These are phyloP conservation scores for Enteromius trimaculatus DNA, from an alignment of 2,797 vertebrate species.

Conservation along the genomic window DNA sequence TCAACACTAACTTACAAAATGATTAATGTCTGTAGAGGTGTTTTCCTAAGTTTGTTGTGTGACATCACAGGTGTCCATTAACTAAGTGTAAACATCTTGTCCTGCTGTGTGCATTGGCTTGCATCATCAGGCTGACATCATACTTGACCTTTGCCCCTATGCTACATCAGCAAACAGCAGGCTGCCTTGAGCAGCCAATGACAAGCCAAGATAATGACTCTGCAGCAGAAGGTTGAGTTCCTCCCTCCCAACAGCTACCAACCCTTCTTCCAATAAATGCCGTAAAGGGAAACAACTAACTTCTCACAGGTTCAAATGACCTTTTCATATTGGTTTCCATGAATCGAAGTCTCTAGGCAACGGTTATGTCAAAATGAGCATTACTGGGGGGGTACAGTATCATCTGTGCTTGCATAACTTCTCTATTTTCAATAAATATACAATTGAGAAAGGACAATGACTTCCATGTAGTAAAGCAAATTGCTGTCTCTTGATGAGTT, in stretches of 20 bases:
- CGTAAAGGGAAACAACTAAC: constrained; percentile 12
- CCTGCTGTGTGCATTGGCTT: not conserved
- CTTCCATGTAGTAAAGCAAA: not conserved
- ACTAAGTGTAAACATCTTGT: not conserved
- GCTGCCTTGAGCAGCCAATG: not conserved
- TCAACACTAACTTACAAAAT: not conserved
- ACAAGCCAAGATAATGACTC: constrained; percentile 6
- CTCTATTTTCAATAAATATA: not conserved
- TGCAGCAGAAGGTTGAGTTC: constrained; percentile 20
- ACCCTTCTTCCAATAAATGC: not conserved
- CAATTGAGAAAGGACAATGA: constrained; percentile 9
- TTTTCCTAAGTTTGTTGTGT: not conserved
- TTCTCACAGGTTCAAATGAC: constrained; percentile 13
- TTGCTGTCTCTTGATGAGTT: not conserved
- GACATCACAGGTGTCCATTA: not conserved
- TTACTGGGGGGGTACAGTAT: constrained; percentile 48
- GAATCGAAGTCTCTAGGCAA: constrained; percentile 71
- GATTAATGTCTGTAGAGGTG: not conserved
- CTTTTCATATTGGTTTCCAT: constrained; percentile 19
- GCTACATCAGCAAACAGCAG: not conserved
- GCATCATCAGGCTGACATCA: constrained; percentile 26
- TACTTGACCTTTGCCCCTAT: constrained; percentile 22
- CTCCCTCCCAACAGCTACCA: constrained; percentile 3
- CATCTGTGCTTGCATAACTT: constrained; percentile 41
- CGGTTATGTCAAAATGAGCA: constrained; percentile 43